Conservation (phyloP, 2,797 vertebrate species). For the Antrozous pallidus region DNA sequence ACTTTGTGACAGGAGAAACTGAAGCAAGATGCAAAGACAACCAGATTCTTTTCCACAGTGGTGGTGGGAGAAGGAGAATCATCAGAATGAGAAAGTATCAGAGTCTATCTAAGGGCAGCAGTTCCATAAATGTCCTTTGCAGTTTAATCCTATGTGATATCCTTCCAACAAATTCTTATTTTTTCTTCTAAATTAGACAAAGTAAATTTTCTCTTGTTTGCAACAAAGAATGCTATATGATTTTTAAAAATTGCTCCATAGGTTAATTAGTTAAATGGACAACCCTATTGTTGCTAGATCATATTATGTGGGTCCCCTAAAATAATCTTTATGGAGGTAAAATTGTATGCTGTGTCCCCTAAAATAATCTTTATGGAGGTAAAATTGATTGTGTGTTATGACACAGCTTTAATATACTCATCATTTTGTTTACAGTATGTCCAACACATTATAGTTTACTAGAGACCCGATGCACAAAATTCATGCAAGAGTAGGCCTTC, state of each 20-base stretch:
- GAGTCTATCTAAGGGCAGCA: neutral
- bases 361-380: neutral
- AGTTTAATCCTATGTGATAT: neutral
- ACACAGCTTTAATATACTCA: neutral
- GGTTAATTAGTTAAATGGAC: neutral
- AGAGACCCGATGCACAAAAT: no score
- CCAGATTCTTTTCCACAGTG: neutral
- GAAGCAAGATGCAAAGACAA: slow-evolving; percentile 10
- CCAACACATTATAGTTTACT: neutral
- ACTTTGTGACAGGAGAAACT: slow-evolving; percentile 1
- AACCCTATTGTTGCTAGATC: neutral
- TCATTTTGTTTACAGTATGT: neutral
- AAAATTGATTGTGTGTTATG: neutral
- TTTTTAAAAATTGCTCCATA: neutral
- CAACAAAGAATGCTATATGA: neutral
- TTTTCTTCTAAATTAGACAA: neutral
- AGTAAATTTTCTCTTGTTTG: neutral
- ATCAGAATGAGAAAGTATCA: neutral
- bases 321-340: neutral
- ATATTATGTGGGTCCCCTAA: neutral
- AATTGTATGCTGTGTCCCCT: neutral
- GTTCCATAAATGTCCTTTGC: neutral
- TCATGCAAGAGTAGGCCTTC: no score
- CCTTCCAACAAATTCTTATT: neutral
- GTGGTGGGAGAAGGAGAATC: neutral